Evolutionary conservation across 2,888 invertebrate species (phyloP).

Genomic region (Iselma pallidipennis): DNA sequence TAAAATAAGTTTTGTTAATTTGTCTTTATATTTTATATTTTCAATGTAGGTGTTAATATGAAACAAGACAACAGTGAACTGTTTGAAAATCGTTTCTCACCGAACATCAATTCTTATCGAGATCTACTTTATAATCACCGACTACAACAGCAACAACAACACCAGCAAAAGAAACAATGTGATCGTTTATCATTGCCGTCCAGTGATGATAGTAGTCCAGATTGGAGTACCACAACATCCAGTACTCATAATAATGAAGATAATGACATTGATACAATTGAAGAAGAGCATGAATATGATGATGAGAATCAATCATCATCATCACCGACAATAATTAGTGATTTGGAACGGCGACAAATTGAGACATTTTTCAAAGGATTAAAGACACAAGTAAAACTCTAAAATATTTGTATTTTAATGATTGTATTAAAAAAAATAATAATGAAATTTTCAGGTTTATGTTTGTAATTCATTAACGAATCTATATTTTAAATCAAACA

Average conservation of each 20-base stretch:
- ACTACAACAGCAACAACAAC: constrained; percentile 12
- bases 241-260: constrained; percentile 57
- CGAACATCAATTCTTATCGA: constrained; percentile 52
- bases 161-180: constrained; percentile 51
- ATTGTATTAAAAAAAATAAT: too few relatives aligned
- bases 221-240: constrained; percentile 57
- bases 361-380: constrained; percentile 76
- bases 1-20: too few relatives aligned
- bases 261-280: constrained; percentile 54
- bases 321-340: constrained; percentile 56
- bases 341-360: constrained; percentile 68
- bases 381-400: constrained; percentile 73
- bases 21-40: too few relatives aligned
- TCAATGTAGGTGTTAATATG: not conserved
- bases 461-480: constrained; percentile 78
- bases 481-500: constrained; percentile 66
- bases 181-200: constrained; percentile 58
- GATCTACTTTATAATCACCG: constrained; percentile 43
- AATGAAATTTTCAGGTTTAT: constrained; percentile 60
- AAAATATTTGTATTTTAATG: too few relatives aligned
- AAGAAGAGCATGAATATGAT: constrained; percentile 49
- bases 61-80: constrained; percentile 5
- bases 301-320: constrained; percentile 50
- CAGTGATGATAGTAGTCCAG: constrained; percentile 62
- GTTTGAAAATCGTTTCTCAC: constrained; percentile 40